Percentiles rank a stretch among this genome's conserved stretches.
These are phyloP conservation scores for Lithophane socia DNA, from an alignment of 2,888 invertebrate genomes.

Conservation along the genomic window DNA sequence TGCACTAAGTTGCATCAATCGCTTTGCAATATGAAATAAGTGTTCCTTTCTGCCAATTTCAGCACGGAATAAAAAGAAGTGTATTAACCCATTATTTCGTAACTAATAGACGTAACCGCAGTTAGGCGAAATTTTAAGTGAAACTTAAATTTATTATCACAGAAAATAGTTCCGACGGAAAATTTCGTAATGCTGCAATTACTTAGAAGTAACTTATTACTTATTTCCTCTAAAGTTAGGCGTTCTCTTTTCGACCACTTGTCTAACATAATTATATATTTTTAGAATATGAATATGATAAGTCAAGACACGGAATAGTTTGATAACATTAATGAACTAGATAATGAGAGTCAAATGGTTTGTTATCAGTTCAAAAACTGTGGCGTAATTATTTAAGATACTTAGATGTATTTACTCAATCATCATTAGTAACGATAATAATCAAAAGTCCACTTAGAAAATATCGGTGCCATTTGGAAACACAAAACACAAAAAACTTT, in stretches of 20 bases:
- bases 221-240: slow-evolving; percentile 37
- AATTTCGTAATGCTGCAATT: slow-evolving; percentile 37
- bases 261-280: slow-evolving; percentile 4
- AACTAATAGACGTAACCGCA: slow-evolving; percentile 45
- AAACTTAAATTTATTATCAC: slow-evolving; percentile 38
- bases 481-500: background rate
- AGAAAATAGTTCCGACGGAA: slow-evolving; percentile 39
- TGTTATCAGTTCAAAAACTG: slow-evolving; percentile 40
- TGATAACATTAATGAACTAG: slow-evolving; percentile 44
- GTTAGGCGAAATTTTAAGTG: slow-evolving; percentile 31
- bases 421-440: slow-evolving; percentile 36
- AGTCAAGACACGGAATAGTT: slow-evolving; percentile 23
- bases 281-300: slow-evolving; percentile 7
- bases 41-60: background rate
- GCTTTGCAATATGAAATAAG: slow-evolving; percentile 11
- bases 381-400: slow-evolving; percentile 28
- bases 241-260: slow-evolving; percentile 3
- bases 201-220: slow-evolving; percentile 27
- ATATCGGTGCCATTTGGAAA: slow-evolving; percentile 2
- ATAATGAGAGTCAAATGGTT: slow-evolving; percentile 37
- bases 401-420: slow-evolving; percentile 29
- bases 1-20: slow-evolving; percentile 13
- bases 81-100: slow-evolving; percentile 26
- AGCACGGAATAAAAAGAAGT: slow-evolving; percentile 8
- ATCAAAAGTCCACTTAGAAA: slow-evolving; percentile 3